Conservation (phyloP, 2,888 invertebrate species). For the Coenonympha glycerion region DNA sequence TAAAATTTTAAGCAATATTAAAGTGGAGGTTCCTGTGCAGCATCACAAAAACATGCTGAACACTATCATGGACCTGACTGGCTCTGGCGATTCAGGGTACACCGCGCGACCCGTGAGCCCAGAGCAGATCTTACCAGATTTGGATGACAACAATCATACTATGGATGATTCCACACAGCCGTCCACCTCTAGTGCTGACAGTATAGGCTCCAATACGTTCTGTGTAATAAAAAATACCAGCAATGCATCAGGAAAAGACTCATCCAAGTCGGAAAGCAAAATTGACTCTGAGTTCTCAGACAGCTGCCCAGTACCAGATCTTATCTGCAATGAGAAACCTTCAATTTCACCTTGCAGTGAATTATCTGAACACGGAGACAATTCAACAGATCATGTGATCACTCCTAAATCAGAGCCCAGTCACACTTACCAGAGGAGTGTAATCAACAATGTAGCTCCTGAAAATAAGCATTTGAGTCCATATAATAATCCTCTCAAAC, state of each 20-base stretch:
- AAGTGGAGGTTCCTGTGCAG: constrained; percentile 72
- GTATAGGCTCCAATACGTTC: constrained; percentile 53
- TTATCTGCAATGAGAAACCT: constrained; percentile 72
- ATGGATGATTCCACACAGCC: constrained; percentile 44
- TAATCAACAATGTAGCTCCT: constrained; percentile 29
- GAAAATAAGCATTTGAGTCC: constrained; percentile 34
- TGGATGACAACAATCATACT: constrained; percentile 57
- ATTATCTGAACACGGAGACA: constrained; percentile 65
- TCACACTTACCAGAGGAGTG: constrained; percentile 32
- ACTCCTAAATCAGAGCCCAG: constrained; percentile 44
- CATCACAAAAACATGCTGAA: constrained; percentile 67
- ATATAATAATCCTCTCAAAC: constrained; percentile 37
- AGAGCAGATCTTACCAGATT: constrained; percentile 62
- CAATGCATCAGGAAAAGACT: constrained; percentile 52
- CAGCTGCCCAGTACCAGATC: constrained; percentile 66
- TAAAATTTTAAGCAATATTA: constrained; percentile 71
- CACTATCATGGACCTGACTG: constrained; percentile 66
- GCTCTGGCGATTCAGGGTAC: constrained; percentile 52
- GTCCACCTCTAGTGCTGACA: constrained; percentile 45
- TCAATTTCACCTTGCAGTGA: constrained; percentile 72
- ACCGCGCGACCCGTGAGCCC: constrained; percentile 44
- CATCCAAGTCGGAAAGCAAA: constrained; percentile 53
- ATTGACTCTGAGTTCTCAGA: constrained; percentile 62
- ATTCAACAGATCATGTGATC: constrained; percentile 50
- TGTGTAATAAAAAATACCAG: constrained; percentile 67